A percentile compares a stretch with the other conserved stretches of the same genome.
phyloP scores from a whole-genome alignment of 2,888 invertebrate species.

The Euproctis similis region DNA sequence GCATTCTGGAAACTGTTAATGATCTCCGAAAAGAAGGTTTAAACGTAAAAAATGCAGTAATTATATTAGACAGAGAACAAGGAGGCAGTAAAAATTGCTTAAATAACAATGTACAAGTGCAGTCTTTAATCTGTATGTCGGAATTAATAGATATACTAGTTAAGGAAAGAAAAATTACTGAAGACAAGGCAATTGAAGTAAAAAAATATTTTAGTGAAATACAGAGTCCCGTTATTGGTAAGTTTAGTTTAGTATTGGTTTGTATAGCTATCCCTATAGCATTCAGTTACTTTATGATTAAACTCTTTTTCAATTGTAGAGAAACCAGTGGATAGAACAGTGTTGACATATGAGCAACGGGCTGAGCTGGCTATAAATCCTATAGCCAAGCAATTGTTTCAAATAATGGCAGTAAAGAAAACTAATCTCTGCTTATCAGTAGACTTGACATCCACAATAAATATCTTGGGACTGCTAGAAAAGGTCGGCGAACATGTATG shows the following conservation, averaged over 20 bases:
- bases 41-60: conserved; percentile 84
- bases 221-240: conserved; percentile 71
- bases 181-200: conserved; percentile 70
- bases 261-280: no score
- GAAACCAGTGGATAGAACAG: conserved; percentile 59
- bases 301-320: no score
- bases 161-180: conserved; percentile 77
- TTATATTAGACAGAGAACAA: conserved; percentile 94
- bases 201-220: conserved; percentile 78
- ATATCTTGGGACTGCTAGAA: conserved; percentile 83
- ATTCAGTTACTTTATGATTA: no score
- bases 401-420: conserved; percentile 87
- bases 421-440: conserved; percentile 94
- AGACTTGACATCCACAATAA: conserved; percentile 82
- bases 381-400: conserved; percentile 80
- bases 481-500: conserved; percentile 90
- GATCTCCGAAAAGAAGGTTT: conserved; percentile 81
- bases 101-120: conserved; percentile 81
- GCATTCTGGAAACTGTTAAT: conserved; percentile 91
- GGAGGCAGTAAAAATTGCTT: conserved; percentile 86
- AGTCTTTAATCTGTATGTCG: conserved; percentile 81
- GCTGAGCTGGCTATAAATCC: conserved; percentile 76
- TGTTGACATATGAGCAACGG: conserved; percentile 77
- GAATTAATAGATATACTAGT: conserved; percentile 78
- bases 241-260: conserved; percentile 3